Base-by-base conservation (phyloP, 2,888 invertebrate genomes). In the Colostygia pectinataria region DNA sequence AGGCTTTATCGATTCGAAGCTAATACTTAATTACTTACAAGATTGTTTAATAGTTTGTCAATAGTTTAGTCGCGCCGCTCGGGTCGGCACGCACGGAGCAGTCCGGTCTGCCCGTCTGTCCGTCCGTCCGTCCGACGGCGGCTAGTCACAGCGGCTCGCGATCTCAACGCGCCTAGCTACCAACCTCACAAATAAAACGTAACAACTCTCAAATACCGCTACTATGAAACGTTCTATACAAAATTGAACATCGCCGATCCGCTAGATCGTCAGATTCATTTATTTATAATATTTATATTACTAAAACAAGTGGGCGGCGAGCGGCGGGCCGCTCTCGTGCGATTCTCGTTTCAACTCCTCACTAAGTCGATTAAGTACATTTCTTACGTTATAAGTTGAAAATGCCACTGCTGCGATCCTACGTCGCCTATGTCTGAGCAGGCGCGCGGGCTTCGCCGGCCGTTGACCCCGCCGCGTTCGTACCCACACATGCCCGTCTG, bases 1-100 rank as follows among this genome's bases (percentile, higher is more conserved):
- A 87, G 88, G 87, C 87, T 88, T 90, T 88, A 87, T 88, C 82
- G 85, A 87, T 86, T 88, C 78, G 84, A 90, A 90, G 89, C 90
- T 89, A 89, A 89, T 88, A 88, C 88, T 88, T 85, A 89, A 86
- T 88, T 89, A 90, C 83, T 87, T 87, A 88, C 84, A 86, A 89
- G 89, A 87, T 84, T 82, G 89, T 87, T 81, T 84, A 83, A 83
- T 87, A 87, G 81, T 84, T 79, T 66, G 49, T 66, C 49, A 81
- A 74, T 83, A 82, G 79, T 78, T 43, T 45, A 73, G 80, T 75
- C 74, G 76, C 77, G 79, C 71, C 75, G 59, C 71, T 63, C 67
- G 71, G 37, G 49, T 63, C 64, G 65, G 65, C 56, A 55, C 53
- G 63, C 23, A 41, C 44, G 37, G 24, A 13, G 2, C 10, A 14